Evolutionary conservation across 2,888 invertebrate species (phyloP), one percentile per base, ranked within the genome.

Genomic region (Torymus texanus): DNA sequence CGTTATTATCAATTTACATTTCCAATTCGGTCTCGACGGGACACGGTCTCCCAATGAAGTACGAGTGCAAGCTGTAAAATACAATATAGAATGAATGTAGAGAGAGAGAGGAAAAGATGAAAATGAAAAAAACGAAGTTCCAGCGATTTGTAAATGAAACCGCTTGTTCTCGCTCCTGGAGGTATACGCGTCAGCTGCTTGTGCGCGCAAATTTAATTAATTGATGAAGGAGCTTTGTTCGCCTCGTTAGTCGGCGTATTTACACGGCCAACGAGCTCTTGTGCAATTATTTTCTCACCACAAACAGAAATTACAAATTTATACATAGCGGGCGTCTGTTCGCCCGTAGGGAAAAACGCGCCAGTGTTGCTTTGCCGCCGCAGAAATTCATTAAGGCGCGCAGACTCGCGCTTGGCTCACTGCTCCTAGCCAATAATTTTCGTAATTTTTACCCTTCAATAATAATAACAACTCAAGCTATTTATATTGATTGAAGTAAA

Each of bases 1-100:
- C 79, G 82, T 83, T 82, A 80, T 81, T 81, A 73, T 73, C 74
- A 79, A 81, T 82, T 82, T 82, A 82, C 83, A 82, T 82, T 82
- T 83, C 61, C 79, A 83, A 82, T 79, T 78, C 55, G 59, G 50
- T n/a, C 56, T 29, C 29, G 65, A 29, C 29, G 29, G 29, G 12
- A 16, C 53, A 24, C 56, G 4, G 21, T 14, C 12, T 5, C 12
- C 67, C 55, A 75, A 68, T n/a, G 13, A 14, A 74, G 51, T 18
- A 58, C 65, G 18, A 11, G 51, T 13, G 29, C 24, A n/a, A 16
- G 29, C 53, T 16, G 24, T 8, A 24, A 55, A 65, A 56, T 51
- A 29, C 5, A 29, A 65, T 13, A 65, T 56, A 18, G 59, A 58
- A 18, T 53, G 18, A 1, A 0, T 29, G 14, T 16, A 0, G 16